Evolutionary conservation across 2,797 vertebrate species (phyloP).

Genomic region (Characodon lateralis): DNA sequence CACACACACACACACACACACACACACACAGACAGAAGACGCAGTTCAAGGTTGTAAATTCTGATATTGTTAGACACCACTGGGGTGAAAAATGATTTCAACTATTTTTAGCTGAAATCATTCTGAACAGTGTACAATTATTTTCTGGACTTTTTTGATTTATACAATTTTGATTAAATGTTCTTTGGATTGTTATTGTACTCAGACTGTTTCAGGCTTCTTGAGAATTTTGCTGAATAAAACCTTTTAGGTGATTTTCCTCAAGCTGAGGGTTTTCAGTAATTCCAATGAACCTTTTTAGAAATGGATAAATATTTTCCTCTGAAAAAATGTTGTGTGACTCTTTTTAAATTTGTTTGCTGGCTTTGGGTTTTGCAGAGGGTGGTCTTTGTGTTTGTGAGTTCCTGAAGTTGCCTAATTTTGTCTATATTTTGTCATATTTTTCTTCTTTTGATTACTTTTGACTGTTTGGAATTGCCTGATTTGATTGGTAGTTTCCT

Average conservation of each 20-base stretch:
- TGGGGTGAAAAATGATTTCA: background rate
- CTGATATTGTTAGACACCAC: background rate
- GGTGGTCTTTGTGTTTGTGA: slow-evolving; percentile 17
- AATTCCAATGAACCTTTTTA: background rate
- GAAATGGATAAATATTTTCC: no score
- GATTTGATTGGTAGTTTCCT: background rate
- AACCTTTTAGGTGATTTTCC: slow-evolving; percentile 19
- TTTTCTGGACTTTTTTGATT: background rate
- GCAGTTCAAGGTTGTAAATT: background rate
- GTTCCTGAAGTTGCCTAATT: slow-evolving; percentile 18
- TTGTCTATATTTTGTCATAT: background rate
- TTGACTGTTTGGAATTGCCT: background rate
- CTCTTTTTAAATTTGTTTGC: background rate
- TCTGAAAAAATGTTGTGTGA: no score
- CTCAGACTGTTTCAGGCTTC: background rate
- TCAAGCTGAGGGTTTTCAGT: background rate
- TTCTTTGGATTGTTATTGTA: background rate
- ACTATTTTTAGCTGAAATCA: background rate
- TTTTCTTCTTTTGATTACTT: slow-evolving; percentile 4
- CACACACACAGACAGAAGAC: background rate
- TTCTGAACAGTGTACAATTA: background rate
- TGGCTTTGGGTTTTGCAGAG: slow-evolving; percentile 9
- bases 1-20: background rate
- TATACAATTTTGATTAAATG: background rate
- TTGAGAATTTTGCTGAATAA: slow-evolving; percentile 14